Evolutionary conservation across 2,797 vertebrate genomes (phyloP).

Genomic region (Chiloscyllium punctatum): DNA sequence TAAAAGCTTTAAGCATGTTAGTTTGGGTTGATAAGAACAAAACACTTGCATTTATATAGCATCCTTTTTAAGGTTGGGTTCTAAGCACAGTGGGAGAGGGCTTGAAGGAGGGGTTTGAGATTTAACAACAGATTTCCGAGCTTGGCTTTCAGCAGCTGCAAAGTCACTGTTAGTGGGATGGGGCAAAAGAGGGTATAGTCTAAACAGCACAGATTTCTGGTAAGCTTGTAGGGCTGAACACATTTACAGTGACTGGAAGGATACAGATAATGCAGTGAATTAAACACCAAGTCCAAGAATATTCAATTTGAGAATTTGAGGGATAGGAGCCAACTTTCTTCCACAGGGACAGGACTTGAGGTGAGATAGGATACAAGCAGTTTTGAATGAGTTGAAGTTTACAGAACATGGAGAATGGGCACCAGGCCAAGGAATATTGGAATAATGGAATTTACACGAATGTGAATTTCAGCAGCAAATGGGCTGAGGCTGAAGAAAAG

Average conservation of each 20-base stretch:
- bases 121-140: background rate
- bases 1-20: background rate
- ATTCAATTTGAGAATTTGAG: background rate
- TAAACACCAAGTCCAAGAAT: background rate
- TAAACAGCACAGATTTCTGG: background rate
- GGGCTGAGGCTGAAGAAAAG: background rate
- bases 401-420: background rate
- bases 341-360: background rate
- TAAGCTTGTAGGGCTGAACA: background rate
- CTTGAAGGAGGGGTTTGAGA: background rate
- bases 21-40: background rate
- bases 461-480: background rate
- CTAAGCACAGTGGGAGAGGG: background rate
- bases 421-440: background rate
- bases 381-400: background rate
- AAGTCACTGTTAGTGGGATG: background rate
- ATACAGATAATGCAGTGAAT: background rate
- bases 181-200: background rate
- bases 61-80: background rate
- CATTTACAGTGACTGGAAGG: background rate
- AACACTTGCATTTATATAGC: background rate
- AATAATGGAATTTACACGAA: background rate
- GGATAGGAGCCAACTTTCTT: background rate
- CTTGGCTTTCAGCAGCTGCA: background rate
- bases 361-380: background rate